Evolutionary conservation across 2,797 vertebrate genomes (phyloP).

Genomic region (Adrianichthys oophorus): DNA sequence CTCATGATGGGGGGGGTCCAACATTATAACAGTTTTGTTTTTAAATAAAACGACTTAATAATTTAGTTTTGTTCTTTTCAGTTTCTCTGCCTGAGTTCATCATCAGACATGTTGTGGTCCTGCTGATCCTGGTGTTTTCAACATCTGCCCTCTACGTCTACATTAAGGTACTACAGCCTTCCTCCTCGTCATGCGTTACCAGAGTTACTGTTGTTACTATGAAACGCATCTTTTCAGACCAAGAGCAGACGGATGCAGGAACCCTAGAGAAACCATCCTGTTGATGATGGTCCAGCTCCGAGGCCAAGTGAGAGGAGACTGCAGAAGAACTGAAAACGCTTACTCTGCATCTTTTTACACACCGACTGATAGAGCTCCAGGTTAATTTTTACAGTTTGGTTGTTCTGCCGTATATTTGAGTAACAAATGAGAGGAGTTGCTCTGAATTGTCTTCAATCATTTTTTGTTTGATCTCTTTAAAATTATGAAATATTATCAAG

Average conservation of each 20-base stretch:
- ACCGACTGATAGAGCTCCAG: no score
- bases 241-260: neutral
- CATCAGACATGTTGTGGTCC: slow-evolving; percentile 4
- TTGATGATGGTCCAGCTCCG: slow-evolving; percentile 1
- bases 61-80: neutral
- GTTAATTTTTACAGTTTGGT: no score
- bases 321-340: neutral
- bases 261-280: neutral
- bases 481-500: no score
- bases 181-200: neutral
- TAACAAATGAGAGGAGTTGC: no score
- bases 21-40: no score
- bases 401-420: no score
- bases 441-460: no score
- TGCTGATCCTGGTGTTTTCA: neutral
- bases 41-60: neutral
- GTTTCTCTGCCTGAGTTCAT: neutral
- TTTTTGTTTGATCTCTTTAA: no score
- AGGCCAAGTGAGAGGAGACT: slow-evolving; percentile 1
- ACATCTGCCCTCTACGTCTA: neutral
- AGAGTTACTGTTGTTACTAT: neutral
- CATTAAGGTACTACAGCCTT: slow-evolving; percentile 2
- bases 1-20: no score
- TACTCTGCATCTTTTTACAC: neutral
- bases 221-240: neutral